These are phyloP conservation scores for Apoda limacodes DNA, from an alignment of 2,888 invertebrate species.

Conservation along the genomic window DNA sequence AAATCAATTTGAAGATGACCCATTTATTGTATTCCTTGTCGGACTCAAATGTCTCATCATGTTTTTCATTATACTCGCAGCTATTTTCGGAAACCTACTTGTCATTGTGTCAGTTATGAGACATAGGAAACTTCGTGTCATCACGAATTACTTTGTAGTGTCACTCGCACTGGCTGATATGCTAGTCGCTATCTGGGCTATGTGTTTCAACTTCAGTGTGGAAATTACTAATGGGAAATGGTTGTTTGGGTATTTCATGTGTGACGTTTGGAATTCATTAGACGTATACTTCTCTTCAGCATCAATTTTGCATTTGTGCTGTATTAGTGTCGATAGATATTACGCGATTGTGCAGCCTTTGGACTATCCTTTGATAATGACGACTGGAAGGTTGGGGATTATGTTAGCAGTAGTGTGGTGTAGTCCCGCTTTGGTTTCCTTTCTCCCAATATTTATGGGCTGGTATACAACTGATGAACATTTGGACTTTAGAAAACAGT, in stretches of 20 bases:
- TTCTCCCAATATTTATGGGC: constrained; percentile 94
- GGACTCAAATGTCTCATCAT: constrained; percentile 83
- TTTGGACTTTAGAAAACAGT: constrained; percentile 73
- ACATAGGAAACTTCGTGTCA: constrained; percentile 76
- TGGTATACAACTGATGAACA: constrained; percentile 93
- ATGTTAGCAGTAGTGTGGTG: constrained; percentile 94
- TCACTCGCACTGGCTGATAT: constrained; percentile 94
- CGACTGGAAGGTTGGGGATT: constrained; percentile 80
- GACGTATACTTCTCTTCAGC: constrained; percentile 96
- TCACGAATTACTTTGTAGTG: constrained; percentile 96
- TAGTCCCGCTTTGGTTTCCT: constrained; percentile 91
- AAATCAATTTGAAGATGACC: constrained; percentile 47
- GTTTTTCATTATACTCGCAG: constrained; percentile 88
- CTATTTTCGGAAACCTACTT: constrained; percentile 89
- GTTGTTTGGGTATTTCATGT: constrained; percentile 92
- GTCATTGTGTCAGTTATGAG: constrained; percentile 87
- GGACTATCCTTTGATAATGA: constrained; percentile 95
- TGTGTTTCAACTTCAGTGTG: constrained; percentile 94
- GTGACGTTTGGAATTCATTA: constrained; percentile 95
- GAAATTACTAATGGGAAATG: constrained; percentile 86
- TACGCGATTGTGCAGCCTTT: constrained; percentile 94
- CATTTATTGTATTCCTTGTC: constrained; percentile 70
- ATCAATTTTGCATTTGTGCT: constrained; percentile 93
- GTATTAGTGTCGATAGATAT: constrained; percentile 90
- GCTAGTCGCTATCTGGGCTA: constrained; percentile 93